Evolutionary conservation across 1,140 invertebrate species (phyloP).

Genomic region (Gonatopus flavifemur): DNA sequence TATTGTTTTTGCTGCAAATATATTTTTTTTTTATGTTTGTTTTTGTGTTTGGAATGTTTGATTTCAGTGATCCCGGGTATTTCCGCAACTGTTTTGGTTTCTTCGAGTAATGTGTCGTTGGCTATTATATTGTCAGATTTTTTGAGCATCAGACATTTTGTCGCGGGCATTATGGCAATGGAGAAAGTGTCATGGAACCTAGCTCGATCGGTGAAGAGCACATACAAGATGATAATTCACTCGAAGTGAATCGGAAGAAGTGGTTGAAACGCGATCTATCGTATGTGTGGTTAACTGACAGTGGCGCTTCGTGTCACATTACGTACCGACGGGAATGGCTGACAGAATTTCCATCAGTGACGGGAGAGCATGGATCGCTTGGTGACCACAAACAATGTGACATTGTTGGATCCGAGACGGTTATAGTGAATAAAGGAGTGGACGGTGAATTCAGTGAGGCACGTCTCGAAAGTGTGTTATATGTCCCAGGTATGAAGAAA

Average conservation of each 20-base stretch:
- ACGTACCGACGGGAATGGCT: slow-evolving; percentile 1
- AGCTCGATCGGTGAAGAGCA: not conserved
- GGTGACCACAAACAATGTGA: not conserved
- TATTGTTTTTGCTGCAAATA: too few species aligned
- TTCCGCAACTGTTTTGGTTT: too few species aligned
- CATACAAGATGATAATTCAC: too few species aligned
- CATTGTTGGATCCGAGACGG: slow-evolving; percentile 8
- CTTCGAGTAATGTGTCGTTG: too few species aligned
- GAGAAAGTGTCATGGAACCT: too few species aligned
- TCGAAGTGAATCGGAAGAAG: too few species aligned
- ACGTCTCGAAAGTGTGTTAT: slow-evolving; percentile 16
- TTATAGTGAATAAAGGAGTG: slow-evolving; percentile 7
- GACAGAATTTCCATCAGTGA: not conserved
- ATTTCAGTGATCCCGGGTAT: too few species aligned
- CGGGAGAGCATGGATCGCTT: not conserved
- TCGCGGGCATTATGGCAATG: too few species aligned
- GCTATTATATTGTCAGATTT: too few species aligned
- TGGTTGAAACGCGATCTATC: not conserved
- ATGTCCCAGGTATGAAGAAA: slow-evolving; percentile 11
- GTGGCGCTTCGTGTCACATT: not conserved
- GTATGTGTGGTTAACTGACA: not conserved
- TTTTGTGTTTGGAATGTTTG: too few species aligned
- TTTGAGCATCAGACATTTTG: too few species aligned
- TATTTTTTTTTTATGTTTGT: too few species aligned
- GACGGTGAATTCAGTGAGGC: slow-evolving; percentile 3